phyloP scores from a whole-genome alignment of 2,888 invertebrate species.

The Heteromurus nitidus region DNA sequence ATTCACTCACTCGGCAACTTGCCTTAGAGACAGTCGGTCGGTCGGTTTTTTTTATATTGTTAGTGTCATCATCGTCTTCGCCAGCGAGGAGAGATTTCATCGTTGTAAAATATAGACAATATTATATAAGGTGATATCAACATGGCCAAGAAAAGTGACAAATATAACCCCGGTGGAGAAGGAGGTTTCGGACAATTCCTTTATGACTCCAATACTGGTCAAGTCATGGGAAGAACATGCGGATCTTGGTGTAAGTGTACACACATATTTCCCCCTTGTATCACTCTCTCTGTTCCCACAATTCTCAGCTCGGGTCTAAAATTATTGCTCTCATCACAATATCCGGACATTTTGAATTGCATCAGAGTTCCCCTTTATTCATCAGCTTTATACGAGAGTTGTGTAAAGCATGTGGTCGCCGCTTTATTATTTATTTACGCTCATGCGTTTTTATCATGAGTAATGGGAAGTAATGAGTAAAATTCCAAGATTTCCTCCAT shows the following conservation, averaged over 20 bases:
- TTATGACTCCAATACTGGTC: conserved; percentile 64
- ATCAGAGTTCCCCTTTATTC: no score
- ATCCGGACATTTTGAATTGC: no score
- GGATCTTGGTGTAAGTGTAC: conserved; percentile 64
- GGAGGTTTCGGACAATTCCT: conserved; percentile 61
- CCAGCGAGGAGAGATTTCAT: conserved; percentile 9
- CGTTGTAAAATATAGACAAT: conserved; percentile 16
- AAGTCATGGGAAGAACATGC: conserved; percentile 61
- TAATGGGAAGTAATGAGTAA: not conserved
- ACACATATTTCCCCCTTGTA: not conserved
- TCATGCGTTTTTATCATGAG: no score
- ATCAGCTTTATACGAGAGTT: no score
- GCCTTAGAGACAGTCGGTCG: conserved; percentile 60
- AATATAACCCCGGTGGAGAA: conserved; percentile 60
- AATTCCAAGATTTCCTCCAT: not conserved
- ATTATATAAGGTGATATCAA: conserved; percentile 32
- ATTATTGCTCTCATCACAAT: not conserved
- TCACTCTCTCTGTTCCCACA: not conserved
- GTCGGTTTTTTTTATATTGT: conserved; percentile 56
- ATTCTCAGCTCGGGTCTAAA: not conserved
- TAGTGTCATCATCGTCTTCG: conserved; percentile 32
- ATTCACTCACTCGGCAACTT: conserved; percentile 57
- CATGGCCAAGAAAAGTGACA: conserved; percentile 64
- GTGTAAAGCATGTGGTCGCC: no score
- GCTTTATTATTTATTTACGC: not conserved